Evolutionary conservation across 2,888 invertebrate species (phyloP).

Genomic region (Seladonia tumulorum): DNA sequence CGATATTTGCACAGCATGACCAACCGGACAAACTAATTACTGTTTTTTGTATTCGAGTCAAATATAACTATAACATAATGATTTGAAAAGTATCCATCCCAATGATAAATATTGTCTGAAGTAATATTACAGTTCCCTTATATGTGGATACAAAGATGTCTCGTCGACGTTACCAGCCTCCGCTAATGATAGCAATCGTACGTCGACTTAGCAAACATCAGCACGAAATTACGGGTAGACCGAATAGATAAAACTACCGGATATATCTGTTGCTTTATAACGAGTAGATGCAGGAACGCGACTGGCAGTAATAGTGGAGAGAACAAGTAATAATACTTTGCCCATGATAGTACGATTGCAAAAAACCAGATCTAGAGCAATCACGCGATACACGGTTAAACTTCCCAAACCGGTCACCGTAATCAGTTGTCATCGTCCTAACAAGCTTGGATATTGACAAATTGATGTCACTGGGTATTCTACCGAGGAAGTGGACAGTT

Average conservation of each 20-base stretch:
- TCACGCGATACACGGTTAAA: neutral
- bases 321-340: constrained; percentile 13
- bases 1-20: no score
- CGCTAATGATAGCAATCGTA: neutral
- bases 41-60: no score
- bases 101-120: no score
- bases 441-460: neutral
- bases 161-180: neutral
- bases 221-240: neutral
- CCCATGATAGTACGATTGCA: neutral
- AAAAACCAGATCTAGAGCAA: neutral
- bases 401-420: neutral
- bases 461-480: neutral
- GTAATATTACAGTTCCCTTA: no score
- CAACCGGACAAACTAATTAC: no score
- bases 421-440: neutral
- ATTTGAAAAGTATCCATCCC: no score
- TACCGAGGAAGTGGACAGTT: neutral
- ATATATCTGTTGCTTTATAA: constrained; percentile 5
- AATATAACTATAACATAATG: no score
- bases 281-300: neutral
- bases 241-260: neutral
- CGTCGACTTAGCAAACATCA: neutral
- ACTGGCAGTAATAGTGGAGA: neutral
- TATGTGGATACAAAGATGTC: neutral